A percentile compares a stretch with the other conserved stretches of the same genome.
Conservation (phyloP, 2,797 vertebrate species). For the Mus spretus region DNA sequence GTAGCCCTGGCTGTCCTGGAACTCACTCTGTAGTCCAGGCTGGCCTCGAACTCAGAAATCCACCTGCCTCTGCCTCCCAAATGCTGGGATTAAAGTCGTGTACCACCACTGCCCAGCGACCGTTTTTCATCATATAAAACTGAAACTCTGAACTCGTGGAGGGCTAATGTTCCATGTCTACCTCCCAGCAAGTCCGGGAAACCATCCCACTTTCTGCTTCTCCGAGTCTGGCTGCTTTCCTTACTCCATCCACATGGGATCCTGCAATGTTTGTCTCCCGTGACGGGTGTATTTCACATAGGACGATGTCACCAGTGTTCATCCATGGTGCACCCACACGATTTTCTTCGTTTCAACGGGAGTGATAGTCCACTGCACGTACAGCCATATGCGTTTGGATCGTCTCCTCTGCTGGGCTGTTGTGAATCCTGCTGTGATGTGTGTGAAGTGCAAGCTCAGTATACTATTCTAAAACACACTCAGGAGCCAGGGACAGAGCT, state of each 20-base stretch:
- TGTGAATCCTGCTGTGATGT: neutral
- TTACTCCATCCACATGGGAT: neutral
- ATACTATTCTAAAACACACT: neutral
- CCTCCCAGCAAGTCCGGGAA: neutral
- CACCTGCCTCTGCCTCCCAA: no score
- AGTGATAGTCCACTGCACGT: neutral
- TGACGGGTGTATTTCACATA: neutral
- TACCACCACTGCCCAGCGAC: no score
- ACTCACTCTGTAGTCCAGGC: no score
- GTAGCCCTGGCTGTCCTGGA: no score
- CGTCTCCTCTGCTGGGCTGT: neutral
- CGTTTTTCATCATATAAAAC: neutral
- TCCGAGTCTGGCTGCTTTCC: neutral
- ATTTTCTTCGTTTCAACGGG: constrained; percentile 31
- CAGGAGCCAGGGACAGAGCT: neutral
- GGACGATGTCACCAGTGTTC: neutral
- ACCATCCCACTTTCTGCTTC: neutral
- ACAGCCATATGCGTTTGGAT: neutral
- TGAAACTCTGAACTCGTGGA: neutral
- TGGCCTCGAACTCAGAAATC: no score
- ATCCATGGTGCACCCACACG: neutral
- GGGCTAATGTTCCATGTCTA: neutral
- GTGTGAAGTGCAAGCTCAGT: neutral
- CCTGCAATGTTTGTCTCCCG: neutral
- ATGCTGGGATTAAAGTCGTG: no score